A percentile compares a stretch with the other conserved stretches of the same genome.
These are phyloP conservation scores for Griposia aprilina DNA, from an alignment of 2,888 invertebrate genomes.

Conservation along the genomic window DNA sequence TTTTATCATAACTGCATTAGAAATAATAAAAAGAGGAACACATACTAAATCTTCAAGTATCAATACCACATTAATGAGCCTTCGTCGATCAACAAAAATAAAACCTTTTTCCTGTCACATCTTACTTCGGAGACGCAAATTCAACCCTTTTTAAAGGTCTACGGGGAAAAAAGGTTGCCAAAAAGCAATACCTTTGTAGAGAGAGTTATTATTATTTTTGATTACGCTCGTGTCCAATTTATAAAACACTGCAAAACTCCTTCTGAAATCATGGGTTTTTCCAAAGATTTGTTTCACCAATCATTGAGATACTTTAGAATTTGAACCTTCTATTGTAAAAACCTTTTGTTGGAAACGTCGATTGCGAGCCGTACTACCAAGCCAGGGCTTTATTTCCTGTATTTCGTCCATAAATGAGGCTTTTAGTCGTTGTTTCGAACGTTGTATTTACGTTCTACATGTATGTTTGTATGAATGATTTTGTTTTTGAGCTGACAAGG, in stretches of 20 bases:
- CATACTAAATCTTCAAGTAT: neutral
- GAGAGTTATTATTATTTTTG: neutral
- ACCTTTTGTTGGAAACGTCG: constrained; percentile 30
- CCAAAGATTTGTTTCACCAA: neutral
- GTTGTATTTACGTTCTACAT: neutral
- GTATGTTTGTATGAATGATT: neutral
- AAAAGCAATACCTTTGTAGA: neutral
- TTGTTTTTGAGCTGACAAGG: neutral
- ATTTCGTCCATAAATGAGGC: constrained; percentile 15
- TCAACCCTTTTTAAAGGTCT: neutral
- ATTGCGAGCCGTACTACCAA: constrained; percentile 28
- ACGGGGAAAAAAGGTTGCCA: neutral
- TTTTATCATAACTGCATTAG: neutral
- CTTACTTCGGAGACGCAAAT: neutral
- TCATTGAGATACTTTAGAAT: neutral
- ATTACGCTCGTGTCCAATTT: neutral
- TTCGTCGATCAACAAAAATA: neutral
- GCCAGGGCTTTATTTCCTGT: constrained; percentile 4
- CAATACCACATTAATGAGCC: neutral
- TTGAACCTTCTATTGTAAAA: constrained; percentile 10
- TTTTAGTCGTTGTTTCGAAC: neutral
- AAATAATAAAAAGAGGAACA: neutral
- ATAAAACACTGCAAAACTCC: neutral
- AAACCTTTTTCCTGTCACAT: neutral
- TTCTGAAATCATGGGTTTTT: neutral